Evolutionary conservation across 2,888 invertebrate genomes (phyloP), one percentile per base, ranked within the genome.

Genomic region (Plusia festucae): DNA sequence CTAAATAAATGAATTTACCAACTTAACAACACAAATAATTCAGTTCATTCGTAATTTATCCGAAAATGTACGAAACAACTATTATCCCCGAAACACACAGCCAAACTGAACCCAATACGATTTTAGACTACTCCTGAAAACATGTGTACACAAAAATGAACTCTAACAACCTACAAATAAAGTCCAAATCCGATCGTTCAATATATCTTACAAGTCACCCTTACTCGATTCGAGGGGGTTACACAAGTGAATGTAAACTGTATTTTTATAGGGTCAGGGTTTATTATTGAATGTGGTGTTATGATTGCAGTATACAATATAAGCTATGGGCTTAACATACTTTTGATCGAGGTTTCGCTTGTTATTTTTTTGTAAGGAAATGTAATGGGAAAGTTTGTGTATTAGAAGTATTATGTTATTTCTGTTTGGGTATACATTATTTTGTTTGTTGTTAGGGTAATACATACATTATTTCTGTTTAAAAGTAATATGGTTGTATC

Each of bases 21-120:
- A 44, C 24, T 24, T 20, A 55, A 8, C 53, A 63, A 62, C 13
- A 24, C 34, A 65, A 66, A 68, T 67, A 73, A 67, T 59, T 71
- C 57, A n/a, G n/a, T 30, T n/a, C 9, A n/a, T 65, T 62, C 63
- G 54, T 61, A 60, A 61, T 20, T 20, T 2, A 49, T 44, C 55
- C 62, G 65, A 74, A 78, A 79, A 32, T 54, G 53, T 57, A 65
- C 52, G 68, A 72, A 78, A 79, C 82, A 80, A 80, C 85, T 76
- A 70, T 55, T 73, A 78, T 75, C 79, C 71, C 73, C 76, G 74
- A 72, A 79, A 73, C 62, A 70, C 82, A 69, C 71, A 58, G 52
- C 64, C 64, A 46, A 52, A 86, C 86, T 86, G 87, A 84, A 69
- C 53, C 68, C 60, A 34, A 63, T 61, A 68, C 65, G 60, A 58